Evolutionary conservation across 2,888 invertebrate genomes (phyloP).

Genomic region (Papilio demoleus): DNA sequence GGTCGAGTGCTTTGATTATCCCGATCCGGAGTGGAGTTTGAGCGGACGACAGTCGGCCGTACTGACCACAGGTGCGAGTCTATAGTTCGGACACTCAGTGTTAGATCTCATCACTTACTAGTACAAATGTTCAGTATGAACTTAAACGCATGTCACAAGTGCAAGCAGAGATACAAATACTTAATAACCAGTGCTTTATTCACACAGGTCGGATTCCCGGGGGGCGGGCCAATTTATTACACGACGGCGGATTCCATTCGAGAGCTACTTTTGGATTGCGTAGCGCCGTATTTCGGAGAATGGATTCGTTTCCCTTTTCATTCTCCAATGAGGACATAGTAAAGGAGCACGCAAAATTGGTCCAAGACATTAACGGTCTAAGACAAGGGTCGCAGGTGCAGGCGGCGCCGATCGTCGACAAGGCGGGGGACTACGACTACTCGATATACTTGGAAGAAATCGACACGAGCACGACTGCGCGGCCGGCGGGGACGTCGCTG

Average conservation of each 20-base stretch:
- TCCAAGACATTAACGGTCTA: conserved; percentile 76
- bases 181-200: conserved; percentile 2
- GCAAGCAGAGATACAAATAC: conserved; percentile 54
- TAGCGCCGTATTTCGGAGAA: conserved; percentile 47
- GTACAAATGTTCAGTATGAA: too few relatives aligned
- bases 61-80: background rate
- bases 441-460: conserved; percentile 73
- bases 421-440: conserved; percentile 71
- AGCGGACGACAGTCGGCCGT: background rate
- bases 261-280: conserved; percentile 33
- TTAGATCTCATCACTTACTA: too few relatives aligned
- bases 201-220: conserved; percentile 53
- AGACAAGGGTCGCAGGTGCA: conserved; percentile 65
- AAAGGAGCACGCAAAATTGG: conserved; percentile 76
- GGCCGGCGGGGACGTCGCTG: conserved; percentile 47
- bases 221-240: conserved; percentile 40
- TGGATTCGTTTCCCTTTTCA: conserved; percentile 51
- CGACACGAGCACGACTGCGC: conserved; percentile 62
- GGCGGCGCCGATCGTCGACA: conserved; percentile 49
- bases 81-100: background rate
- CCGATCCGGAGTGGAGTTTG: conserved; percentile 49
- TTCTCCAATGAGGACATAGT: conserved; percentile 61
- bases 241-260: conserved; percentile 50
- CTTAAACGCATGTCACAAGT: conserved; percentile 44
- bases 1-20: conserved; percentile 70